Evolutionary conservation across 2,113 vertebrate genomes (phyloP).

Genomic region (Herpetotheres cachinnans): DNA sequence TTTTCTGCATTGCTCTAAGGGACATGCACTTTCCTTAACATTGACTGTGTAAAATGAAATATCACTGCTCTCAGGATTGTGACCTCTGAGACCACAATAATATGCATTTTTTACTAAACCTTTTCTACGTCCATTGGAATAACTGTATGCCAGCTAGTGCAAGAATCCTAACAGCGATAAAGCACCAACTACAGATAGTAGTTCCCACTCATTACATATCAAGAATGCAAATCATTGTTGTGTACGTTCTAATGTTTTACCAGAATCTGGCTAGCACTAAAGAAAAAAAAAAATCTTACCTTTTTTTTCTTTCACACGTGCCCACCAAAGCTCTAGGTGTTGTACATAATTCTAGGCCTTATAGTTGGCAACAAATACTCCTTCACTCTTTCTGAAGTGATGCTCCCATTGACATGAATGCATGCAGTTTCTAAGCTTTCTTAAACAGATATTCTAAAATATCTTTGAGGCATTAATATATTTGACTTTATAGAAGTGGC

Average conservation of each 20-base stretch:
- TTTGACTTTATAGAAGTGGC: background rate
- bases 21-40: background rate
- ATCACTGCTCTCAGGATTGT: background rate
- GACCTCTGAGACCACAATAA: conserved; percentile 10
- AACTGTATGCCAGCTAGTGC: background rate
- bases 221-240: conserved; percentile 39
- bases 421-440: background rate
- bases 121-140: conserved; percentile 25
- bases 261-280: background rate
- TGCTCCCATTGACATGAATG: background rate
- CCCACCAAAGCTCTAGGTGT: background rate
- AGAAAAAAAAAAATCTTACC: background rate
- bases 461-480: background rate
- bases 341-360: background rate
- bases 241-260: background rate
- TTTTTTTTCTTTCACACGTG: background rate
- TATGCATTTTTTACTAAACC: background rate
- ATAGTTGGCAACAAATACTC: background rate
- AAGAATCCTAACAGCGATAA: conserved; percentile 30
- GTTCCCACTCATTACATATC: conserved; percentile 27
- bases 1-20: background rate
- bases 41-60: background rate
- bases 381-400: background rate
- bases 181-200: background rate
- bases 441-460: background rate